Evolutionary conservation across 2,113 vertebrate species (phyloP).

Genomic region (Macquaria ambigua): DNA sequence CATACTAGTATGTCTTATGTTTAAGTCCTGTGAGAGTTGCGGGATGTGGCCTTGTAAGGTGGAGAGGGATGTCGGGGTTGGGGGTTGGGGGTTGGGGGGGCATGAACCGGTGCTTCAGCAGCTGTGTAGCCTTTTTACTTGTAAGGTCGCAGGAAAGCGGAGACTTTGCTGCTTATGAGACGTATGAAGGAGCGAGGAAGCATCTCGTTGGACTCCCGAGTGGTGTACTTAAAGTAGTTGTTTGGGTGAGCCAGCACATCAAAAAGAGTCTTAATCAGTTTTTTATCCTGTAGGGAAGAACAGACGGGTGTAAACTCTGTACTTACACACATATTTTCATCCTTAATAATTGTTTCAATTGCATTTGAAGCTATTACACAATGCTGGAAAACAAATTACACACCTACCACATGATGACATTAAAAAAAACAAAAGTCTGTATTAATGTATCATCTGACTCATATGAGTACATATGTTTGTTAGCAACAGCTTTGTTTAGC

Average conservation of each 20-base stretch:
- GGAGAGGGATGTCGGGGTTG: constrained; percentile 8
- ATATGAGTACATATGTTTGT: neutral
- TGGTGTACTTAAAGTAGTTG: constrained; percentile 99
- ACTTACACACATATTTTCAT: neutral
- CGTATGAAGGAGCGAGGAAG: constrained; percentile 98
- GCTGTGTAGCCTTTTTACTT: constrained; percentile 86
- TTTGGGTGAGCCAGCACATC: constrained; percentile 97
- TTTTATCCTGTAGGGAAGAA: constrained; percentile 91
- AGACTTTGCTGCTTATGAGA: constrained; percentile 98
- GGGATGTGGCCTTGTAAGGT: constrained; percentile 66
- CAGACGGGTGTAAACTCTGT: neutral
- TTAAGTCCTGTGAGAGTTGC: constrained; percentile 68
- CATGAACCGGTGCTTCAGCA: constrained; percentile 23
- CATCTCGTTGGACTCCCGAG: constrained; percentile 98
- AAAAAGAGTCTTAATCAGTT: constrained; percentile 99
- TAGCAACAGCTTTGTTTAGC: neutral
- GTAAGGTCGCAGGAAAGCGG: constrained; percentile 96
- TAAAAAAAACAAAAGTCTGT: neutral
- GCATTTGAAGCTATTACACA: constrained; percentile 1
- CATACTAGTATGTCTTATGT: constrained; percentile 61
- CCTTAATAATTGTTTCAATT: neutral
- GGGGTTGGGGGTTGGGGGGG: constrained; percentile 11
- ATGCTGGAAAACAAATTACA: neutral
- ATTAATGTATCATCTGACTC: constrained; percentile 15
- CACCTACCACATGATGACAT: neutral